phyloP scores from a whole-genome alignment of 2,888 invertebrate genomes.

The Sabellastarte sp. region DNA sequence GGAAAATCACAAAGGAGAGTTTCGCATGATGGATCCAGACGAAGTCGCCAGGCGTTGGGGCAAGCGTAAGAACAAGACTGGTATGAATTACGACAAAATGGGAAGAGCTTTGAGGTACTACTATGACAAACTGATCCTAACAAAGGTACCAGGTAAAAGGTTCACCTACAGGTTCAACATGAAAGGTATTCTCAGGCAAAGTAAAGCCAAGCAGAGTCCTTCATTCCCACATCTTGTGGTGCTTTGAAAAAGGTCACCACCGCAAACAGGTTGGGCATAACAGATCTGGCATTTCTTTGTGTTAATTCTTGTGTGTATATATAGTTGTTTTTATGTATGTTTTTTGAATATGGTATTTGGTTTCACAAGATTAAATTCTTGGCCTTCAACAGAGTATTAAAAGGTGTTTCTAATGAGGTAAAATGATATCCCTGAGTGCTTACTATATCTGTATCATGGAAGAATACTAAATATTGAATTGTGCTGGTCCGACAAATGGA shows the following conservation, averaged over 20 bases:
- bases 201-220: slow-evolving; percentile 2
- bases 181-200: slow-evolving; percentile 23
- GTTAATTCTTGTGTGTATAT: too few relatives aligned
- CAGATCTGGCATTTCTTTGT: too few relatives aligned
- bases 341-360: too few relatives aligned
- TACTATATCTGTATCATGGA: too few relatives aligned
- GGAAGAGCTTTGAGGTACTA: slow-evolving; percentile 67
- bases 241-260: not conserved
- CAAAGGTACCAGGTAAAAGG: slow-evolving; percentile 34
- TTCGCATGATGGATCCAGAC: slow-evolving; percentile 92
- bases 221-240: not conserved
- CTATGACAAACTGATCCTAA: slow-evolving; percentile 58
- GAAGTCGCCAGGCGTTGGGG: slow-evolving; percentile 94
- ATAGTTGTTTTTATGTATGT: too few relatives aligned
- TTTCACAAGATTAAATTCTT: too few relatives aligned
- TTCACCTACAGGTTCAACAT: slow-evolving; percentile 33
- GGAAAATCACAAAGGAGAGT: slow-evolving; percentile 95
- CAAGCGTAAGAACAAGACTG: slow-evolving; percentile 90
- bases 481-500: too few relatives aligned
- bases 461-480: too few relatives aligned
- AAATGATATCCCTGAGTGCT: too few relatives aligned
- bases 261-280: too few relatives aligned
- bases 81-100: slow-evolving; percentile 98
- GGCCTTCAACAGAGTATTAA: too few relatives aligned
- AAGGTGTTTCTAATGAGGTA: too few relatives aligned